A percentile compares a stretch with the other conserved stretches of the same genome.
phyloP scores from a whole-genome alignment of 2,888 invertebrate genomes.

The Linyphia triangularis region DNA sequence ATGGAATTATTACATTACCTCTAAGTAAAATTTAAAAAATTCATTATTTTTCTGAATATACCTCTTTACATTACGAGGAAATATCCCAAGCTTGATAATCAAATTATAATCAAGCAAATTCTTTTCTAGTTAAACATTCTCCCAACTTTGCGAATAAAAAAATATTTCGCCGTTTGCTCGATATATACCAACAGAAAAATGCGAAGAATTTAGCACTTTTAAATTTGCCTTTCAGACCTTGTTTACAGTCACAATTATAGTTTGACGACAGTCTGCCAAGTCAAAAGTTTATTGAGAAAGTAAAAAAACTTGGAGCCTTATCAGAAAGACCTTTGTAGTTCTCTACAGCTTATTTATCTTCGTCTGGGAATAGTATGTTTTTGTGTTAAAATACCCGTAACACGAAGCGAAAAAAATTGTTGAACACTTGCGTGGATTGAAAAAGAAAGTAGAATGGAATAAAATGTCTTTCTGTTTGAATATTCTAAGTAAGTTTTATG shows the following conservation, averaged over 20 bases:
- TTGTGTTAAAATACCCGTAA: not conserved
- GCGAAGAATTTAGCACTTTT: not conserved
- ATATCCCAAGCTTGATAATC: too few relatives aligned
- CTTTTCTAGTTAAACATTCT: too few relatives aligned
- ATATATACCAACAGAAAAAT: not conserved
- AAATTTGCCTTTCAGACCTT: conserved; percentile 5
- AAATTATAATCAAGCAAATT: too few relatives aligned
- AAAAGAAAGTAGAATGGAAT: not conserved
- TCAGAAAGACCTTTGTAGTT: conserved; percentile 10
- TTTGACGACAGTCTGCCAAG: conserved; percentile 7
- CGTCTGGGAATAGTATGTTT: not conserved
- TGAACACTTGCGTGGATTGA: not conserved
- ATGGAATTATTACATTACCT: too few relatives aligned
- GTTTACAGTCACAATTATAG: conserved; percentile 18
- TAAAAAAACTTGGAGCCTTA: not conserved
- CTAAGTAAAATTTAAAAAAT: too few relatives aligned
- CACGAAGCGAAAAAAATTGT: not conserved
- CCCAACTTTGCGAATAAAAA: not conserved
- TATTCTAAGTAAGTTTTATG: not conserved
- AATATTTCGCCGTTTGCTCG: too few relatives aligned
- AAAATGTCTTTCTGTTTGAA: not conserved
- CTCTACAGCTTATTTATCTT: not conserved
- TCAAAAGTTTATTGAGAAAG: not conserved
- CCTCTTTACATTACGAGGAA: too few relatives aligned
- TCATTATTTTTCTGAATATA: too few relatives aligned